Evolutionary conservation across 2,113 vertebrate species (phyloP), one percentile per base, ranked within the genome.

Genomic region (Rhinoderma darwinii): DNA sequence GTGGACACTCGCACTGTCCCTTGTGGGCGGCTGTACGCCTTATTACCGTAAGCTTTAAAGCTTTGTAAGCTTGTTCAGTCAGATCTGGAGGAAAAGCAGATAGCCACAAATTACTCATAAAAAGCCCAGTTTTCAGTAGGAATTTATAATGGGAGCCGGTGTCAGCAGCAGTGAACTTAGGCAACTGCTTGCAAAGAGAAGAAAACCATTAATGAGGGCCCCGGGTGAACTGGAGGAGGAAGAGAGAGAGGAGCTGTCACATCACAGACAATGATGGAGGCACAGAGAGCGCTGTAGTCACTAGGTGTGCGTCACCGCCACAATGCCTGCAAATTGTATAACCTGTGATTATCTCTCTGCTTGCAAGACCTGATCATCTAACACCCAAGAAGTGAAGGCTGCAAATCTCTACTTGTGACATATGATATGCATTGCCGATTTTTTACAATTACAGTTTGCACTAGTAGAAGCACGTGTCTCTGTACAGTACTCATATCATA

Each of bases 41-140:
- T 43, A 43, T 79, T 41, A 79, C 30, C 22, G 32, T 30, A 56
- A 43, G 35, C 73, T 66, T 22, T 37, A 43, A 35, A 54, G 22
- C 35, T 76, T 73, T n/a, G 25, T 35, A 76, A 54, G n/a, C 25
- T 70, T 18, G 43, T 35, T 22, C 35, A 41, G 37, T 18, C 17
- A 56, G 70, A 70, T 68, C 14, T 20, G 35, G 35, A 80, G 61
- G 51, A 76, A 54, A 32, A 72, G 25, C 41, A 86, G 74, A 86
- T 37, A 68, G 4, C 44, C 75, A 47, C 51, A 61, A 77, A 63
- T 32, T 12, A 74, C 50, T 25, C 22, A 27, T 20, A 56, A 56
- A 22, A 30, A 47, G 14, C 9, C 2, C 1, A 78, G 9, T 61
- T 44, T 50, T 32, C 61, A 54, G 44, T 25, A 54, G 32, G 50